These are phyloP conservation scores for Cryptoblepharus egeriae DNA, from an alignment of 2,797 vertebrate species.

Conservation along the genomic window DNA sequence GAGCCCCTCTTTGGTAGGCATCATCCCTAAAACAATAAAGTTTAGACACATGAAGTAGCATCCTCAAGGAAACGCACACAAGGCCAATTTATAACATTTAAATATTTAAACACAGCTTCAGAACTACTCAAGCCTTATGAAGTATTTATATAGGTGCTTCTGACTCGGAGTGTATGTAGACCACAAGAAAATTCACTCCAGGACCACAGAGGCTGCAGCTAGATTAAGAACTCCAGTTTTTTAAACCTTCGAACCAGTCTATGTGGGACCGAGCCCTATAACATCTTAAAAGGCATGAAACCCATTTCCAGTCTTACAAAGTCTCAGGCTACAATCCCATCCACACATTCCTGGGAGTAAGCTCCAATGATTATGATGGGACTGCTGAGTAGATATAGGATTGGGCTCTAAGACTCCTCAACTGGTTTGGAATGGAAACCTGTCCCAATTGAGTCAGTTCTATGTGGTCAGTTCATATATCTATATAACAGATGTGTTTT, in stretches of 20 bases:
- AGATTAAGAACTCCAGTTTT: not conserved
- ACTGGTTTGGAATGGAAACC: not conserved
- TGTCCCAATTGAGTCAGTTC: not conserved
- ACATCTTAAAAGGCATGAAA: not conserved
- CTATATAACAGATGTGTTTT: not conserved
- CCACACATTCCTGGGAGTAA: too few species aligned
- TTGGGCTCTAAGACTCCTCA: not conserved
- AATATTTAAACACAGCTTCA: conserved; percentile 2
- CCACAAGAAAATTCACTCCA: not conserved
- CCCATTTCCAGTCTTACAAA: not conserved
- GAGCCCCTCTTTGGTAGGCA: conserved; percentile 23
- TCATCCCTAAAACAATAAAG: conserved; percentile 53
- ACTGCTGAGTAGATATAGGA: too few species aligned
- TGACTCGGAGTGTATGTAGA: not conserved
- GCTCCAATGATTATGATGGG: too few species aligned
- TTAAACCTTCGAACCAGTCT: not conserved
- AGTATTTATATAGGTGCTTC: not conserved
- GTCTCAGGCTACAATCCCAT: too few species aligned
- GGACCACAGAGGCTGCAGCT: not conserved
- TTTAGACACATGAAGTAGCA: conserved; percentile 10
- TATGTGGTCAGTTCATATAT: not conserved
- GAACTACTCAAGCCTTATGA: conserved; percentile 4
- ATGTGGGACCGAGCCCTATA: not conserved
- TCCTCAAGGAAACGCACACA: not conserved
- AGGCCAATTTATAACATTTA: conserved; percentile 6